A percentile compares a stretch with the other conserved stretches of the same genome.
phyloP scores from a whole-genome alignment of 2,888 invertebrate genomes.

The Cosmorhoe ocellata region DNA sequence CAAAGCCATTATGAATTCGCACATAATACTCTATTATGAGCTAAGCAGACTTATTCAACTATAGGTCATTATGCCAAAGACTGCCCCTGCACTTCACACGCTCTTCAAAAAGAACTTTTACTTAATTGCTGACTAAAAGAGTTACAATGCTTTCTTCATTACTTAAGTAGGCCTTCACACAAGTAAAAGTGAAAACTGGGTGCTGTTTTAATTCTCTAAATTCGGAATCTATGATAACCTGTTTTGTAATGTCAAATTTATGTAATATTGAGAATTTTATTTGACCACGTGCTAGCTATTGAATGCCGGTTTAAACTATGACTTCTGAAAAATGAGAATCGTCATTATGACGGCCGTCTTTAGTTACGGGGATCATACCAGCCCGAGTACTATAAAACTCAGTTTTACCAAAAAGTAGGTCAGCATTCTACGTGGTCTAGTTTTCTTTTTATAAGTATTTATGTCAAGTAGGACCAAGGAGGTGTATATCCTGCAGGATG shows the following conservation, averaged over 20 bases:
- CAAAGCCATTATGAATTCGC: not conserved
- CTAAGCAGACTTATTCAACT: slow-evolving; percentile 28
- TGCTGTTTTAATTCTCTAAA: slow-evolving; percentile 34
- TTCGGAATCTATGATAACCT: slow-evolving; percentile 21
- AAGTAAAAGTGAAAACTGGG: slow-evolving; percentile 68
- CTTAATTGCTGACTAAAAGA: slow-evolving; percentile 67
- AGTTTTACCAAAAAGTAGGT: too few species aligned
- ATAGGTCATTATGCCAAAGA: slow-evolving; percentile 41
- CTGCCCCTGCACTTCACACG: slow-evolving; percentile 58
- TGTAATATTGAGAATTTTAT: slow-evolving; percentile 9
- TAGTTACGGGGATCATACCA: too few species aligned
- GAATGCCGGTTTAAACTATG: not conserved
- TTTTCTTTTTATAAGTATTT: too few species aligned
- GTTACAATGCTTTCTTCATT: slow-evolving; percentile 69
- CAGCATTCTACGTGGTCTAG: too few species aligned
- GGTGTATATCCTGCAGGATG: too few species aligned
- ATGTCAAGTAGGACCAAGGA: too few species aligned
- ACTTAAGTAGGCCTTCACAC: slow-evolving; percentile 54
- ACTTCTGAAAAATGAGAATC: too few species aligned
- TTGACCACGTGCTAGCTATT: slow-evolving; percentile 11
- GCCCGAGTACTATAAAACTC: too few species aligned
- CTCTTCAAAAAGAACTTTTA: slow-evolving; percentile 67
- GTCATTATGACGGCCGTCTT: too few species aligned
- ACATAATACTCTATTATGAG: slow-evolving; percentile 24
- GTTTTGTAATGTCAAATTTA: slow-evolving; percentile 6